phyloP scores from a whole-genome alignment of 2,888 invertebrate species.

The Acleris laterana region DNA sequence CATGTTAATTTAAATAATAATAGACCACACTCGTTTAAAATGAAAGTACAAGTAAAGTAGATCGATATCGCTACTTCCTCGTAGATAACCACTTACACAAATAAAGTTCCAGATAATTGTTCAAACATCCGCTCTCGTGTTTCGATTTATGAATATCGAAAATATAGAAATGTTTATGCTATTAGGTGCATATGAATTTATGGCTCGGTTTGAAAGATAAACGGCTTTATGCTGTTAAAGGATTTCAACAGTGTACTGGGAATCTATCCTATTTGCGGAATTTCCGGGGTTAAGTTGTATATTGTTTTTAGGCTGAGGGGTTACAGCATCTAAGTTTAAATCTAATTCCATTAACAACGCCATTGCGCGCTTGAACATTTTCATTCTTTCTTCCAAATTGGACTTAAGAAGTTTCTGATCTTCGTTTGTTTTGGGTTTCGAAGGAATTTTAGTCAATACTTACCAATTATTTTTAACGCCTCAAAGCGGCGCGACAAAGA shows the following conservation, averaged over 20 bases:
- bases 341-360: too few relatives aligned
- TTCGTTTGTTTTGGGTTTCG: too few relatives aligned
- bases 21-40: neutral
- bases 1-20: slow-evolving; percentile 3
- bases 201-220: slow-evolving; percentile 32
- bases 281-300: neutral
- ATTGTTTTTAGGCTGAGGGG: too few relatives aligned
- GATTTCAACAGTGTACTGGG: neutral
- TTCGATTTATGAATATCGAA: slow-evolving; percentile 26
- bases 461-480: too few relatives aligned
- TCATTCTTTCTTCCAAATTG: too few relatives aligned
- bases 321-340: too few relatives aligned
- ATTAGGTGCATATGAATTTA: slow-evolving; percentile 42
- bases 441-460: too few relatives aligned
- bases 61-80: slow-evolving; percentile 4
- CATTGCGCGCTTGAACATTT: too few relatives aligned
- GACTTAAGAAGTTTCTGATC: too few relatives aligned
- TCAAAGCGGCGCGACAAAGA: slow-evolving; percentile 4
- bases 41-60: slow-evolving; percentile 7
- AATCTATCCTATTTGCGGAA: neutral
- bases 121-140: slow-evolving; percentile 57
- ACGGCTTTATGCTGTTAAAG: slow-evolving; percentile 15
- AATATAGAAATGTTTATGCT: slow-evolving; percentile 41
- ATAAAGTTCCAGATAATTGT: slow-evolving; percentile 24
- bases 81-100: slow-evolving; percentile 24